Evolutionary conservation across 2,113 vertebrate species (phyloP), one percentile per base, ranked within the genome.

Genomic region (Pleuronectes platessa): DNA sequence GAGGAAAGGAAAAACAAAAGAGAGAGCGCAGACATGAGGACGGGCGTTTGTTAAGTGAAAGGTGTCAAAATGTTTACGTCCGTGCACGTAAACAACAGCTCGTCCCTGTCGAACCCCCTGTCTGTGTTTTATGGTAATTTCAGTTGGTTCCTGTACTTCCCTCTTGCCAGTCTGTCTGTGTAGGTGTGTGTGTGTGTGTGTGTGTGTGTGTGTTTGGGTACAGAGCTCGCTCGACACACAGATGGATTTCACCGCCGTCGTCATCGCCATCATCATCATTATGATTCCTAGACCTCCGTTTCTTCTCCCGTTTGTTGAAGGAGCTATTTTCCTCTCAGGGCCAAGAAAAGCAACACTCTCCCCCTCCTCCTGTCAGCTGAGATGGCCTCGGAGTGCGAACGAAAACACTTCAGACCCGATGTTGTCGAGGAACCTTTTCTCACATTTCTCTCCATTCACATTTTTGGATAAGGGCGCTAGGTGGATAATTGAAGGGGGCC

Each of bases 291-390:
- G 23, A 64, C 51, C 23, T 83, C 61, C 23, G 21, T 77, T 83
- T 82, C 40, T 78, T 24, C n/a, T 74, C 40, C 58, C 17, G 31
- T 31, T 2, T 9, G 79, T 68, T 78, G 72, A 82, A 85, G 20
- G 51, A 79, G 58, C 65, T 67, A 61, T 87, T 83, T 73, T 78
- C 74, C 75, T 86, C 77, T 81, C 66, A 47, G 27, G 49, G 17
- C 37, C 65, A 76, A 51, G 20, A 24, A 82, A 24, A 81, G n/a
- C 26, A 72, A 54, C 21, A 63, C 71, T 76, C 71, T 72, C 51
- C 72, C 24, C 21, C 37, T 71, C 18, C 14, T 59, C 58, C 73
- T 72, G 71, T 86, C 74, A 65, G 67, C 42, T 71, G 20, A 58
- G 55, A 63, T 74, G 53, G 40, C 74, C 21, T 72, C 14, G 40